phyloP scores from a whole-genome alignment of 2,888 invertebrate species.

The Sthenelais limicola region DNA sequence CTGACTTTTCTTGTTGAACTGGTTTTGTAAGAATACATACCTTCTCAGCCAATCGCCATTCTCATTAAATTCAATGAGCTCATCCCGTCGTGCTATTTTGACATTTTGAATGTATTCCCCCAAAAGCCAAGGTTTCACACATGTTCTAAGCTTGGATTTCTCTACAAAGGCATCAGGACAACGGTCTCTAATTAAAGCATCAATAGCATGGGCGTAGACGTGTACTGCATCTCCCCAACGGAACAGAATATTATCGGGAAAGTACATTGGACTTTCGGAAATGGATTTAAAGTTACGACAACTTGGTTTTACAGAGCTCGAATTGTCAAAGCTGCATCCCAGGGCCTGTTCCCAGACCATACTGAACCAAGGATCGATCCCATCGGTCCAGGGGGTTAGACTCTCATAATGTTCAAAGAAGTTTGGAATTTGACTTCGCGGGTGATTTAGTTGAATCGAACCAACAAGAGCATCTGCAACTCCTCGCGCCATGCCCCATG shows the following conservation, averaged over 20 bases:
- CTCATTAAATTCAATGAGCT: background rate
- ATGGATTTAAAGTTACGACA: background rate
- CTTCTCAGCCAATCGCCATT: background rate
- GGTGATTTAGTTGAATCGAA: background rate
- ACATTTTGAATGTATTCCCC: background rate
- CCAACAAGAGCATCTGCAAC: background rate
- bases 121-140: conserved; percentile 9
- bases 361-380: conserved; percentile 1
- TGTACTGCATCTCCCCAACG: conserved; percentile 11
- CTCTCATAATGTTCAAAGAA: background rate
- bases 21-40: conserved; percentile 12
- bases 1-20: background rate
- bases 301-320: background rate
- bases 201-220: conserved; percentile 1
- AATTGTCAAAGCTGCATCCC: background rate
- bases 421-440: background rate
- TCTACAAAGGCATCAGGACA: conserved; percentile 1
- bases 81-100: background rate
- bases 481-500: background rate
- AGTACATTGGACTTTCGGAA: background rate
- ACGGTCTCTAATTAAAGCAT: background rate
- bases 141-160: background rate
- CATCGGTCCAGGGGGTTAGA: conserved; percentile 1
- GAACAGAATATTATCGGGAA: background rate
- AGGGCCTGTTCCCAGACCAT: conserved; percentile 3